These are phyloP conservation scores for Hemicentrotus pulcherrimus DNA, from an alignment of 35 echinoderm and acorn worm genomes.

Conservation along the genomic window DNA sequence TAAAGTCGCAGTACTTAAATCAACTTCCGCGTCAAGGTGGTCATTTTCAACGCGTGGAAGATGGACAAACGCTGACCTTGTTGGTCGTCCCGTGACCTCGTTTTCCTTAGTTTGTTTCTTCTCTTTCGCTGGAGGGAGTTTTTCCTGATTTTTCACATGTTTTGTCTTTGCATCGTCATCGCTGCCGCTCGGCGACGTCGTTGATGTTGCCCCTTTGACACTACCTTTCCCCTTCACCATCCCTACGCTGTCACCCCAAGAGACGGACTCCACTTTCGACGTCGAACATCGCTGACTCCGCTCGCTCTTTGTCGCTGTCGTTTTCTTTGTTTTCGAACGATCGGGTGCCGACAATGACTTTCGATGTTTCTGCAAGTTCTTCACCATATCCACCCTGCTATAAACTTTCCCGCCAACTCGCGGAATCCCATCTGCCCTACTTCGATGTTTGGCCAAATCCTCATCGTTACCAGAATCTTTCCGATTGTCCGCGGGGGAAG, in stretches of 20 bases:
- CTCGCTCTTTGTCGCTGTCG: not conserved
- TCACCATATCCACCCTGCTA: constrained; percentile 43
- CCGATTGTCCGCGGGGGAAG: not conserved
- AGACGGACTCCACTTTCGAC: constrained; percentile 28
- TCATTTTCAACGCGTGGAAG: constrained; percentile 18
- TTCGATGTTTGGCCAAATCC: not conserved
- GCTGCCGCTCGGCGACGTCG: not conserved
- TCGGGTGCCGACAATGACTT: constrained; percentile 6
- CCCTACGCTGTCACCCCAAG: constrained; percentile 22
- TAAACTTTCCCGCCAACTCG: not conserved
- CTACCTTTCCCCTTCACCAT: constrained; percentile 17
- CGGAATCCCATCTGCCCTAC: not conserved
- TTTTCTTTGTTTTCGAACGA: not conserved
- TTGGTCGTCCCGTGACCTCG: not conserved
- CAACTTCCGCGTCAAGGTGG: not conserved
- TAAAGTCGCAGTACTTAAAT: constrained; percentile 34
- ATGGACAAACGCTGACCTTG: not conserved
- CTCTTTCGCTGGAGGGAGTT: not conserved
- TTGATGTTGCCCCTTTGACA: not conserved
- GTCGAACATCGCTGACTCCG: constrained; percentile 28
- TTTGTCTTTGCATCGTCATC: not conserved
- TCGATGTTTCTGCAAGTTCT: constrained; percentile 28
- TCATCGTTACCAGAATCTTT: not conserved
- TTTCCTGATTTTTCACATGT: not conserved
- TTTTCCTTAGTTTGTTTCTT: not conserved